Evolutionary conservation across 2,113 vertebrate genomes (phyloP).

Genomic region (Labrus mixtus): DNA sequence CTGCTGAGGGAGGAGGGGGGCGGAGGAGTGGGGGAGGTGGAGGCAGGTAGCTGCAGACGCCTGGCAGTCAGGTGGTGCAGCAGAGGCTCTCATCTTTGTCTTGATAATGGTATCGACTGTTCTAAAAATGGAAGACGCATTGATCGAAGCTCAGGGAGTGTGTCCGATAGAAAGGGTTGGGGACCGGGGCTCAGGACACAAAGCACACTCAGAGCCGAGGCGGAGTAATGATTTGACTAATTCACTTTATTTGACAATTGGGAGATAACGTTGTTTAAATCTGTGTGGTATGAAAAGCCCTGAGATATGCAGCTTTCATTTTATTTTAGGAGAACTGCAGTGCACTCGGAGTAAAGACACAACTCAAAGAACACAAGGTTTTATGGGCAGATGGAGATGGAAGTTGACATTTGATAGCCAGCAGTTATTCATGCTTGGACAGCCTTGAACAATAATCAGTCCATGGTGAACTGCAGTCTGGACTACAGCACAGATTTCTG

Average conservation of each 20-base stretch:
- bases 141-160: slow-evolving; percentile 54
- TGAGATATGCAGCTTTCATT: background rate
- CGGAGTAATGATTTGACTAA: slow-evolving; percentile 15
- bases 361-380: slow-evolving; percentile 12
- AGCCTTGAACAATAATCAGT: slow-evolving; percentile 47
- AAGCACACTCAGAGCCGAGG: background rate
- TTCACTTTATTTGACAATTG: slow-evolving; percentile 24
- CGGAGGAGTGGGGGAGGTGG: background rate
- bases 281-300: background rate
- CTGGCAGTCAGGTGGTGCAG: slow-evolving; percentile 42
- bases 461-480: slow-evolving; percentile 39
- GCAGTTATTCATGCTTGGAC: slow-evolving; percentile 49
- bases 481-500: slow-evolving; percentile 42
- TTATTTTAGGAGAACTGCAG: background rate
- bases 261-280: background rate
- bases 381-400: slow-evolving; percentile 46
- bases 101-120: slow-evolving; percentile 55
- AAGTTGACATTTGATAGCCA: slow-evolving; percentile 62
- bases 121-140: slow-evolving; percentile 66
- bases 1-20: slow-evolving; percentile 32
- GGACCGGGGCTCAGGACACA: slow-evolving; percentile 5
- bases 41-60: slow-evolving; percentile 40
- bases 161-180: slow-evolving; percentile 24
- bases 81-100: slow-evolving; percentile 35
- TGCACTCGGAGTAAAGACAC: background rate